These are phyloP conservation scores for Gavialis gangeticus DNA, from an alignment of 2,113 vertebrate species.

Conservation along the genomic window DNA sequence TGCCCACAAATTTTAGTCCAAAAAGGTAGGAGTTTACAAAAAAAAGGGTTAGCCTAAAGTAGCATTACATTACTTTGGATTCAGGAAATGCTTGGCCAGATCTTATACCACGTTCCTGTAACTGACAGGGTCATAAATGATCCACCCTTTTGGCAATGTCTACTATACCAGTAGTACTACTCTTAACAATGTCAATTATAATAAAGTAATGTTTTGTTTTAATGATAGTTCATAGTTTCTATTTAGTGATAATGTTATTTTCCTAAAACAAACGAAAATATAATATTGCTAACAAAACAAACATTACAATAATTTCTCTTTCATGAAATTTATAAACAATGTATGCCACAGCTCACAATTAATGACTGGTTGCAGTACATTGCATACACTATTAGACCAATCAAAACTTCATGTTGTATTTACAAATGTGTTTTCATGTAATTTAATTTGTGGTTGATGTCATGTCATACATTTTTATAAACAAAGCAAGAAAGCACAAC, in stretches of 20 bases:
- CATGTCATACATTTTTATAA: neutral
- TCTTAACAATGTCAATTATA: neutral
- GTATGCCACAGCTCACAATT: neutral
- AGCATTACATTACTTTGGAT: neutral
- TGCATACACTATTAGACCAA: neutral
- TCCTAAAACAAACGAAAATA: neutral
- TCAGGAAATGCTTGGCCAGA: neutral
- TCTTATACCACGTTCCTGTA: neutral
- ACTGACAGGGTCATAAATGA: neutral
- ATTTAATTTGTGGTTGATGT: neutral
- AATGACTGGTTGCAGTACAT: neutral
- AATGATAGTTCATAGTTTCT: neutral
- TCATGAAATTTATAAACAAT: neutral
- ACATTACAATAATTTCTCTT: neutral
- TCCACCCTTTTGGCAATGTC: no score
- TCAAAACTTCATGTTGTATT: neutral
- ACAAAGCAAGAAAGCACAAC: neutral
- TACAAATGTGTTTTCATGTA: neutral
- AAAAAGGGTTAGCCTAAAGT: neutral
- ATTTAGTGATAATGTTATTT: neutral
- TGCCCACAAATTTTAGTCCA: neutral
- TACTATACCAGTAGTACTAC: neutral
- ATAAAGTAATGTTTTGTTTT: neutral
- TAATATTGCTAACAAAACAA: neutral
- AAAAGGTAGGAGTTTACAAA: no score